These are phyloP conservation scores for Irena cyanogastra DNA, from an alignment of 2,113 vertebrate species.

Conservation along the genomic window DNA sequence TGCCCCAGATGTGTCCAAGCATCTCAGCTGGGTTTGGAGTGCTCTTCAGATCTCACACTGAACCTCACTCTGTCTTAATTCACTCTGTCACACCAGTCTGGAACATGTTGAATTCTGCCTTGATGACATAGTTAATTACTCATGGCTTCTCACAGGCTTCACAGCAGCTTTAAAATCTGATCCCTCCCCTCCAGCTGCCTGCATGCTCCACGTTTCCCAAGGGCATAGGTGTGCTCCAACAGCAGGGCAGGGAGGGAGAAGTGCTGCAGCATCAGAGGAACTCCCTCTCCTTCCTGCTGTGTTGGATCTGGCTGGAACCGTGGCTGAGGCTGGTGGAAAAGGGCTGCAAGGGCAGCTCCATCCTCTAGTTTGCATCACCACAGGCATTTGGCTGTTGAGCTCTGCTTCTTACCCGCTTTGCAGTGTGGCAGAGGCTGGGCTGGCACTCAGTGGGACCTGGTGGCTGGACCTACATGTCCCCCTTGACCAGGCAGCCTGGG, in stretches of 20 bases:
- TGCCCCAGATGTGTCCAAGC: background rate
- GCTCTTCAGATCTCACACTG: background rate
- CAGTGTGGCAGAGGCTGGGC: background rate
- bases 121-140: background rate
- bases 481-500: background rate
- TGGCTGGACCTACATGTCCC: background rate
- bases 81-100: background rate
- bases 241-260: background rate
- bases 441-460: background rate
- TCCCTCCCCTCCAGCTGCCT: background rate
- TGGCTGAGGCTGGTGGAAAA: rapidly evolving
- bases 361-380: background rate
- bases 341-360: background rate
- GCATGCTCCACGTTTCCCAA: background rate
- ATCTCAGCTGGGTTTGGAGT: background rate
- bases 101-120: background rate
- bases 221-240: background rate
- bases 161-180: background rate
- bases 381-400: background rate
- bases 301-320: background rate
- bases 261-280: background rate
- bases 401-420: background rate
- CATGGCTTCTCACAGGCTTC: background rate
- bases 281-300: background rate
- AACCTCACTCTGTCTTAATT: background rate